Evolutionary conservation across 2,797 vertebrate genomes (phyloP).

Genomic region (Glyptemys insculpta): DNA sequence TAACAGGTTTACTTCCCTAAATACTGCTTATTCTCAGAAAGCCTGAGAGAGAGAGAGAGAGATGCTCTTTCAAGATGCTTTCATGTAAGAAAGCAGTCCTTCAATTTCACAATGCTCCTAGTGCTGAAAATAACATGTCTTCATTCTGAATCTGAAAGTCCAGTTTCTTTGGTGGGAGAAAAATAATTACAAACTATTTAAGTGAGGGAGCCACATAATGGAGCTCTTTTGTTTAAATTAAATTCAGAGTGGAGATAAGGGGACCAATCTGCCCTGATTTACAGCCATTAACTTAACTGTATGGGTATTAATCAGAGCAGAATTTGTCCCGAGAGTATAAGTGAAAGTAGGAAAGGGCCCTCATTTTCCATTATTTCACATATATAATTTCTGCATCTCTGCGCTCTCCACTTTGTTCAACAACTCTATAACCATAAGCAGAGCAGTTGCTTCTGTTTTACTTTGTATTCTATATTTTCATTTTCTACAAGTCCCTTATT

Average conservation of each 20-base stretch:
- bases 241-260: conserved; percentile 3
- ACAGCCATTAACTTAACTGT: not conserved
- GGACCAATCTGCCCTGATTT: not conserved
- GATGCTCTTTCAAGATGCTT: not conserved
- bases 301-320: not conserved
- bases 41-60: not conserved
- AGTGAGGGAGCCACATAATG: not conserved
- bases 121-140: not conserved
- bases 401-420: not conserved
- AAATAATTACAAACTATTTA: conserved; percentile 56
- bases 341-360: not conserved
- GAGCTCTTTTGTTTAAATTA: conserved; percentile 39
- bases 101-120: not conserved
- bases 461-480: conserved; percentile 37
- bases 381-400: conserved; percentile 8
- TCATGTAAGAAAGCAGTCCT: not conserved
- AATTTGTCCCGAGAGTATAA: not conserved
- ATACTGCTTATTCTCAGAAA: not conserved
- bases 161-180: not conserved
- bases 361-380: not conserved
- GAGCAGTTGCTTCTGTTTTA: conserved; percentile 27
- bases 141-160: conserved; percentile 7
- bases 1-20: not conserved
- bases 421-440: conserved; percentile 30
- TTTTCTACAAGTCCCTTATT: conserved; percentile 36